phyloP scores from a whole-genome alignment of 2,797 vertebrate species.

The Scolopax bukidnonensis region DNA sequence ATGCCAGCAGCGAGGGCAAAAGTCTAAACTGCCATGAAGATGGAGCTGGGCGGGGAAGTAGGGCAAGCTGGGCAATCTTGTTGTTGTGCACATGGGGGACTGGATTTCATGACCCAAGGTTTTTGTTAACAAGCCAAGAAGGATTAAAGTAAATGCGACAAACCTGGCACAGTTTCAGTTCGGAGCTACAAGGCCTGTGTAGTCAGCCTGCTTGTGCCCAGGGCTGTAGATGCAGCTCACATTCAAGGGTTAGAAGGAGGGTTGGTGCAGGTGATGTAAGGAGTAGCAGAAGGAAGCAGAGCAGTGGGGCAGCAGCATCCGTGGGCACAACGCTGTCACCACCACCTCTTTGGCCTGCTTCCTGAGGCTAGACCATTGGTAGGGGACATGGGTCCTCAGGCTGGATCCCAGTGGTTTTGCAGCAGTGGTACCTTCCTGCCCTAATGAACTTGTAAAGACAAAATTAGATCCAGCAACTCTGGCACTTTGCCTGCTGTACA shows the following conservation, averaged over 20 bases:
- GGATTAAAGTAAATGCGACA: not conserved
- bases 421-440: not conserved
- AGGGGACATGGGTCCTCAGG: accelerated
- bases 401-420: not conserved
- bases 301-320: not conserved
- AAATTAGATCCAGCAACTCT: not conserved
- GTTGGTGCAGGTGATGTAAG: not conserved
- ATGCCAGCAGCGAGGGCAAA: not conserved
- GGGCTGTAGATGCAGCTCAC: not conserved
- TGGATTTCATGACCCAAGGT: not conserved
- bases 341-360: not conserved
- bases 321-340: not conserved
- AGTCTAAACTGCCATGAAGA: not conserved
- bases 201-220: not conserved
- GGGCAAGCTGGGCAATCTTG: not conserved
- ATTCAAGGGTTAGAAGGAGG: not conserved
- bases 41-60: not conserved
- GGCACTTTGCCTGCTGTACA: not conserved
- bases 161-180: not conserved
- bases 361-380: not conserved
- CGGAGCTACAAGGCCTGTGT: accelerated
- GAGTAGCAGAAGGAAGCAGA: not conserved
- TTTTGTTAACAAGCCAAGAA: not conserved
- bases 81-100: not conserved
- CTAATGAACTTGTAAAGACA: not conserved